These are phyloP conservation scores for Hypolimnas misippus DNA, from an alignment of 2,888 invertebrate species.

Conservation along the genomic window DNA sequence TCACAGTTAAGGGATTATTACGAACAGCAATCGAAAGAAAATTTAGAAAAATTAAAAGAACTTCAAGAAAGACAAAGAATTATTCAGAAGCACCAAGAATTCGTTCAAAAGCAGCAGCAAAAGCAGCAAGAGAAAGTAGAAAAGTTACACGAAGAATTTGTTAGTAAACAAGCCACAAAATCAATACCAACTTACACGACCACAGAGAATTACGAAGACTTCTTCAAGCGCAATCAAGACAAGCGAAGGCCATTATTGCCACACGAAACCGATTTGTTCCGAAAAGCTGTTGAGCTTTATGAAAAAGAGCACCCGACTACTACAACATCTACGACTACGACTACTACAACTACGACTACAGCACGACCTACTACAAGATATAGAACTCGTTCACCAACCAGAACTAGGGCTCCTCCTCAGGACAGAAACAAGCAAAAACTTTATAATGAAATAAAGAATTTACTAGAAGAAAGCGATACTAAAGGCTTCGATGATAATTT, in stretches of 20 bases:
- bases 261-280: conserved; percentile 86
- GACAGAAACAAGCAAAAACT: conserved; percentile 83
- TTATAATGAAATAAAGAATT: conserved; percentile 83
- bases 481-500: conserved; percentile 80
- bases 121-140: conserved; percentile 91
- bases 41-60: conserved; percentile 85
- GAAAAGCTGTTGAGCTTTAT: conserved; percentile 86
- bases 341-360: conserved; percentile 74
- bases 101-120: conserved; percentile 91
- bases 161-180: conserved; percentile 88
- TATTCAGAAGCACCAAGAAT: conserved; percentile 90
- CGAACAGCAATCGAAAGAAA: conserved; percentile 86
- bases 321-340: conserved; percentile 87
- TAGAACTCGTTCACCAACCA: conserved; percentile 64
- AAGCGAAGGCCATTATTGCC: conserved; percentile 82
- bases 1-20: conserved; percentile 83
- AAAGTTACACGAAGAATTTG: conserved; percentile 88
- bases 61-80: conserved; percentile 88
- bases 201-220: conserved; percentile 77
- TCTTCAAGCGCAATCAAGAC: conserved; percentile 67
- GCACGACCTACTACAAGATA: conserved; percentile 71
- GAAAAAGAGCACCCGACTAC: conserved; percentile 88
- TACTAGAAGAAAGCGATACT: conserved; percentile 84
- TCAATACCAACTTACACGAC: conserved; percentile 79
- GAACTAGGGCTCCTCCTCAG: conserved; percentile 72